Evolutionary conservation across 2,797 vertebrate species (phyloP).

Genomic region (Leptodactylus fallax): DNA sequence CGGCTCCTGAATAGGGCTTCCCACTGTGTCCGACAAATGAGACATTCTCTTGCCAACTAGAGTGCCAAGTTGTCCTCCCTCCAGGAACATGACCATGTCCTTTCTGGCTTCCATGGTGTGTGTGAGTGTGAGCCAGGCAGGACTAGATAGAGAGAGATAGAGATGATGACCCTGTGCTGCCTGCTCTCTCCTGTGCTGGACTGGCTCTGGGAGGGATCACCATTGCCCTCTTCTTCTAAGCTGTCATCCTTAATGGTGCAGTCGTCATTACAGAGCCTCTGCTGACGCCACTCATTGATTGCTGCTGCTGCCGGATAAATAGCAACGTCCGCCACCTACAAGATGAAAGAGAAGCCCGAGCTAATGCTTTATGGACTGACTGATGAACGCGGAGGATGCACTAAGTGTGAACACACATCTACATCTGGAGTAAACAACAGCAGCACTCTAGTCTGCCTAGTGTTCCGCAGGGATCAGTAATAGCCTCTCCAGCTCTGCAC

Average conservation of each 20-base stretch:
- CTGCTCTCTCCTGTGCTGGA: constrained; percentile 85
- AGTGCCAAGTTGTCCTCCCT: constrained; percentile 83
- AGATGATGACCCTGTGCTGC: constrained; percentile 91
- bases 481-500: constrained; percentile 29
- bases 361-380: constrained; percentile 78
- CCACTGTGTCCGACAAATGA: constrained; percentile 82
- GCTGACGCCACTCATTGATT: constrained; percentile 96
- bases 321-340: constrained; percentile 81
- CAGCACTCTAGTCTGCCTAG: constrained; percentile 40
- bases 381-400: constrained; percentile 76
- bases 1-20: constrained; percentile 79
- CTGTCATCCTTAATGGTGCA: constrained; percentile 96
- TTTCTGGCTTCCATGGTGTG: constrained; percentile 92
- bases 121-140: constrained; percentile 68
- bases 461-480: constrained; percentile 59
- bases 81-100: constrained; percentile 89
- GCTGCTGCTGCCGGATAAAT: constrained; percentile 87
- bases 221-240: constrained; percentile 93
- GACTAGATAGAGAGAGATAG: constrained; percentile 62
- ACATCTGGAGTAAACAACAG: constrained; percentile 69
- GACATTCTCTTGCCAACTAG: constrained; percentile 83
- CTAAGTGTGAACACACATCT: constrained; percentile 79
- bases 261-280: constrained; percentile 91
- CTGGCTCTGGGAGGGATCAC: constrained; percentile 97
- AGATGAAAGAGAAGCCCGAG: constrained; percentile 80